Evolutionary conservation across 1,140 invertebrate species (phyloP).

Genomic region (Paraescarpia echinospica): DNA sequence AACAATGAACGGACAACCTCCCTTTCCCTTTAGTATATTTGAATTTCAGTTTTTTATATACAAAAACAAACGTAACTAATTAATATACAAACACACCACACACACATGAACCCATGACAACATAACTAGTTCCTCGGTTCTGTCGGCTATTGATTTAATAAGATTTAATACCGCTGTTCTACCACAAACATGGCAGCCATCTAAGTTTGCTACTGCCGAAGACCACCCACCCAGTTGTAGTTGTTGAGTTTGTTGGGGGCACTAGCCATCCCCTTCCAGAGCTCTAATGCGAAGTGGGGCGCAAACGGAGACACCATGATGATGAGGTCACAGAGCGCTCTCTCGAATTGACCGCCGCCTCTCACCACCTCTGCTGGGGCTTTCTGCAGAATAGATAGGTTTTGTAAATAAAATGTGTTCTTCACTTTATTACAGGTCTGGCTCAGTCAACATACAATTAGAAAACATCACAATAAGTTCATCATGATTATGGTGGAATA

Average conservation of each 20-base stretch:
- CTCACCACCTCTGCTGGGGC: slow-evolving; percentile 56
- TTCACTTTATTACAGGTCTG: neutral
- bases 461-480: neutral
- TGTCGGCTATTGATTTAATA: too few species aligned
- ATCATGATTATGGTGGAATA: slow-evolving; percentile 17
- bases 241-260: slow-evolving; percentile 22
- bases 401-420: neutral
- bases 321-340: slow-evolving; percentile 74
- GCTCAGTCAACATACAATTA: neutral
- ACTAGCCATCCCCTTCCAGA: slow-evolving; percentile 77
- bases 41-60: too few species aligned
- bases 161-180: too few species aligned
- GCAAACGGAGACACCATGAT: slow-evolving; percentile 84
- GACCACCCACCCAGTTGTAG: slow-evolving; percentile 21
- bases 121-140: too few species aligned
- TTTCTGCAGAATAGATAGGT: slow-evolving; percentile 38
- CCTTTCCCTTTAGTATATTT: too few species aligned
- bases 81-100: too few species aligned
- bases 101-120: too few species aligned
- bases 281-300: slow-evolving; percentile 86
- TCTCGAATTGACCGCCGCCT: slow-evolving; percentile 74
- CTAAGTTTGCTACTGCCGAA: slow-evolving; percentile 5
- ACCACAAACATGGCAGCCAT: too few species aligned
- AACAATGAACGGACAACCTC: too few species aligned
- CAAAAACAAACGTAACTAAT: too few species aligned